phyloP scores from a whole-genome alignment of 2,113 vertebrate genomes.

The Coptodon rendalli region DNA sequence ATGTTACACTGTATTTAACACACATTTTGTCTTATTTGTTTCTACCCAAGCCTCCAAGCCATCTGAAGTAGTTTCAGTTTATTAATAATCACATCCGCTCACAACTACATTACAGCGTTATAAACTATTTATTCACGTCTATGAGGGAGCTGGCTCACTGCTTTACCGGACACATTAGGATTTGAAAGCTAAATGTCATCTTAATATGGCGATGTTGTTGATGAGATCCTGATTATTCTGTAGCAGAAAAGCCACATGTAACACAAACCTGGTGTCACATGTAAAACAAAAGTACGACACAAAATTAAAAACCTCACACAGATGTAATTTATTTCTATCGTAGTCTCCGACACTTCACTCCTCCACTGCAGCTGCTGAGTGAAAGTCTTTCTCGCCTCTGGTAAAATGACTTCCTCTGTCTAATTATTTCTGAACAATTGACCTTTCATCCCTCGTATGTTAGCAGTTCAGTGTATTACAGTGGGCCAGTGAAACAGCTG shows the following conservation, averaged over 20 bases:
- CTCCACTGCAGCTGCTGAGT: not conserved
- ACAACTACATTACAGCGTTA: not conserved
- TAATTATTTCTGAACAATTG: slow-evolving; percentile 52
- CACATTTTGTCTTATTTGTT: not conserved
- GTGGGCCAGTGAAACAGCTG: slow-evolving; percentile 27
- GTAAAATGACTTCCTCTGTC: slow-evolving; percentile 23
- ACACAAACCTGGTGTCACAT: not conserved
- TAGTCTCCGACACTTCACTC: not conserved
- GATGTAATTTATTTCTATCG: not conserved
- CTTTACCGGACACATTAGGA: not conserved
- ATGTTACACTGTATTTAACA: not conserved
- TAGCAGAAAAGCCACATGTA: not conserved
- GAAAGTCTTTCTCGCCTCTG: slow-evolving; percentile 1
- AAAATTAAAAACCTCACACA: not conserved
- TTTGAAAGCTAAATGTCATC: not conserved
- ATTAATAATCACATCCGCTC: not conserved
- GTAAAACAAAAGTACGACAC: not conserved
- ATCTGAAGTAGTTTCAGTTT: not conserved
- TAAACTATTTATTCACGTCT: not conserved
- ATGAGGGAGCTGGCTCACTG: not conserved
- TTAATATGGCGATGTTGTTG: not conserved
- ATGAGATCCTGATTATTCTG: not conserved
- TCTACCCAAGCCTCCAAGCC: not conserved
- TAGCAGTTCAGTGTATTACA: slow-evolving; percentile 28
- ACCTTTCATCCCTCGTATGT: slow-evolving; percentile 45